Conservation (phyloP, 2,797 vertebrate species). For the Micropoecilia bifurca region DNA sequence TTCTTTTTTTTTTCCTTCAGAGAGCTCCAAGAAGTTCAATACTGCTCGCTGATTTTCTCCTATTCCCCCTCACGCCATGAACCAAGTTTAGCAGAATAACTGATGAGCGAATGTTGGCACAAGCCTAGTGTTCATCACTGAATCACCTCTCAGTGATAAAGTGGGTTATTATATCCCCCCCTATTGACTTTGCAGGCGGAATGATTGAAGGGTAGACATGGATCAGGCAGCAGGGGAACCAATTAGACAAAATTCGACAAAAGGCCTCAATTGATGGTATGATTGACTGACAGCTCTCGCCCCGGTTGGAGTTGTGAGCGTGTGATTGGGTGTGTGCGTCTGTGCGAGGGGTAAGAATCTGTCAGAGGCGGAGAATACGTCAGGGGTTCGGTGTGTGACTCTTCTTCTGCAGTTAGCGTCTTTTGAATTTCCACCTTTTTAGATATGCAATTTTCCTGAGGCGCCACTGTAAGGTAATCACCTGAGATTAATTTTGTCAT, state of each 20-base stretch:
- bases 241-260: slow-evolving; percentile 86
- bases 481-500: slow-evolving; percentile 70
- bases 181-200: slow-evolving; percentile 74
- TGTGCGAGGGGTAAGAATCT: slow-evolving; percentile 19
- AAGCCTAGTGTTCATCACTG: slow-evolving; percentile 69
- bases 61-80: slow-evolving; percentile 30
- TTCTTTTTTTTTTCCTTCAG: slow-evolving; percentile 51
- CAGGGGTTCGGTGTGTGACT: slow-evolving; percentile 22
- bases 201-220: slow-evolving; percentile 80
- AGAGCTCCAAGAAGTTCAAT: slow-evolving; percentile 58
- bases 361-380: slow-evolving; percentile 15
- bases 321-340: slow-evolving; percentile 21
- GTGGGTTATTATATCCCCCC: slow-evolving; percentile 77
- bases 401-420: slow-evolving; percentile 27
- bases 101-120: slow-evolving; percentile 63
- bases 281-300: slow-evolving; percentile 80
- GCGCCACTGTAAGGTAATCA: slow-evolving; percentile 60
- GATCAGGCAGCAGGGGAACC: slow-evolving; percentile 80
- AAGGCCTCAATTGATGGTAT: slow-evolving; percentile 81
- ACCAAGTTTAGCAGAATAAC: slow-evolving; percentile 66
- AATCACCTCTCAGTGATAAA: slow-evolving; percentile 77
- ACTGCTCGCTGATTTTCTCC: slow-evolving; percentile 55
- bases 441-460: slow-evolving; percentile 50
- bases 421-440: slow-evolving; percentile 24
- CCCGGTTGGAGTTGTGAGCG: slow-evolving; percentile 48